Base-by-base conservation (phyloP, 2,888 invertebrate species). In the Leptopilina myrica region DNA sequence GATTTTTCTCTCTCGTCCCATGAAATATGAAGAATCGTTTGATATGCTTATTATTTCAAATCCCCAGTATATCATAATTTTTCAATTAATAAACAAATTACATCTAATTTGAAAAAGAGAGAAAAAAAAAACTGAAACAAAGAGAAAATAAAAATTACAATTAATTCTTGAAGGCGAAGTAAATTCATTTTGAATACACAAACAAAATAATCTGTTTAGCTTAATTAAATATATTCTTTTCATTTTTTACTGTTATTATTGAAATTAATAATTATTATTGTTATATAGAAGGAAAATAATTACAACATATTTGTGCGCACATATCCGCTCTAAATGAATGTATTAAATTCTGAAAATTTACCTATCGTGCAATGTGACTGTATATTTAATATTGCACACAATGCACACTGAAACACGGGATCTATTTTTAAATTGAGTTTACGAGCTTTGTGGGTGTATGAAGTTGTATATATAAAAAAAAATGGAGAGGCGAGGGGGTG, bases 351-450 rank as follows among this genome's bases (percentile, higher is more conserved):
- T 59, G 15, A 66, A 66, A 66, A 40, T 56, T 26, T 9, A 69
- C 69, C 33, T 69, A 53, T 69, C 1, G 64, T 64, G 26, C 12
- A 69, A 26, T 33, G 53, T 5, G 11, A 8, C 12, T 69, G 49
- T 56, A 69, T 53, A 69, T 69, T 62, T 69, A 69, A 69, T 33
- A 33, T 8, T 53, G 49, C 49, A 26, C 53, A 14, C 33, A n/a
- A 69, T 69, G 53, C 6, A 56, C 33, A 56, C 33, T 53, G 69
- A 14, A 14, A 26, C 69, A 53, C 20, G 53, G 49, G 53, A 26
- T 69, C 53, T 69, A 69, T 69, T 69, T 69, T 69, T 69, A 69
- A 69, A 69, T 69, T 69, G 53, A 69, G 53, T 56, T 69, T 69
- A 69, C 69, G 53, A 69, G n/a, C 14, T 69, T 69, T 6, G 53